phyloP scores from a whole-genome alignment of 2,113 vertebrate genomes.

The Gallinago jamesoni region DNA sequence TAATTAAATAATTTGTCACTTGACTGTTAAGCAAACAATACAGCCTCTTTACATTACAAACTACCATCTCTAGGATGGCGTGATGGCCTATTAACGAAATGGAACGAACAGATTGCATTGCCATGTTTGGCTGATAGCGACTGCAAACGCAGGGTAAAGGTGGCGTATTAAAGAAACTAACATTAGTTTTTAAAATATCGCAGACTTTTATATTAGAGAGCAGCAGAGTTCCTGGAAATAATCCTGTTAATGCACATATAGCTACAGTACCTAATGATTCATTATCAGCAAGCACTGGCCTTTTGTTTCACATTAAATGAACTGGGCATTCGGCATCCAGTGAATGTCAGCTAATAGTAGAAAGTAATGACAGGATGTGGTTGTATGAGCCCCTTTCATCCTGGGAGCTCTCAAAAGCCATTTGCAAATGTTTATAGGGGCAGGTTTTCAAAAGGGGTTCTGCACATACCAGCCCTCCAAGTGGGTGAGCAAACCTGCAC shows the following conservation, averaged over 20 bases:
- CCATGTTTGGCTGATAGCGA: background rate
- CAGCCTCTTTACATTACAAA: slow-evolving; percentile 70
- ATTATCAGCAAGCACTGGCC: slow-evolving; percentile 8
- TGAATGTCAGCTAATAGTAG: slow-evolving; percentile 21
- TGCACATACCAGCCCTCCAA: background rate
- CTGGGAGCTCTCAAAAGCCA: background rate
- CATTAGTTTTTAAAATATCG: background rate
- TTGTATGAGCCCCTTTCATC: slow-evolving; percentile 29
- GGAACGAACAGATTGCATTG: slow-evolving; percentile 35
- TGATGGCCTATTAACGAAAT: slow-evolving; percentile 64
- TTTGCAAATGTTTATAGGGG: slow-evolving; percentile 33
- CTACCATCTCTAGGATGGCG: slow-evolving; percentile 59
- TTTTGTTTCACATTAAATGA: slow-evolving; percentile 57
- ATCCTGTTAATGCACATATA: slow-evolving; percentile 9
- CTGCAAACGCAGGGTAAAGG: background rate
- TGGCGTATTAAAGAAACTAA: slow-evolving; percentile 2
- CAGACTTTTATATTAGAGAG: background rate
- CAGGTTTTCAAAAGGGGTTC: background rate
- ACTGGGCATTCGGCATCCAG: slow-evolving; percentile 27
- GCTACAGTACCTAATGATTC: slow-evolving; percentile 43
- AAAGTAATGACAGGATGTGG: slow-evolving; percentile 34
- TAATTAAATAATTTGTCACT: slow-evolving; percentile 87
- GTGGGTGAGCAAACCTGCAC: background rate
- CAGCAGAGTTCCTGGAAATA: background rate
- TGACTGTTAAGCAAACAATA: slow-evolving; percentile 81